Percentiles rank a stretch among this genome's conserved stretches.
Conservation (phyloP, 2,888 invertebrate genomes). For the Scrobipalpa atriplicella region DNA sequence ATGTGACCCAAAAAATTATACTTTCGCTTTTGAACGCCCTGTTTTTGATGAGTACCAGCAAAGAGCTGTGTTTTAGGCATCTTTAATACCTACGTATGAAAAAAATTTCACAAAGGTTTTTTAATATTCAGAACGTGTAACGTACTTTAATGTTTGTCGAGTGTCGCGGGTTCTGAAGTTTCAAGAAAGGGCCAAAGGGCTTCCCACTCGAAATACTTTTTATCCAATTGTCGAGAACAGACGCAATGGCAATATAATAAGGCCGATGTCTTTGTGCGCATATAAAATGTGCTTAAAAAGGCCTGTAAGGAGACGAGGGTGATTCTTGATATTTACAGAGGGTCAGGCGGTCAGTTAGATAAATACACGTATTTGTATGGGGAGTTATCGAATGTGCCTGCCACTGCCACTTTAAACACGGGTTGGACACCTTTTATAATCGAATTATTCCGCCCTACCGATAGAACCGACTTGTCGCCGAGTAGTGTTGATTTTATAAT, state of each 20-base stretch:
- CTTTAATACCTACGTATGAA: constrained; percentile 61
- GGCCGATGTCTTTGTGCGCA: constrained; percentile 25
- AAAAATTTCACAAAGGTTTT: constrained; percentile 56
- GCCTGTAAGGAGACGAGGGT: constrained; percentile 13
- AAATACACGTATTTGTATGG: constrained; percentile 47
- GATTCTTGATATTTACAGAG: constrained; percentile 43
- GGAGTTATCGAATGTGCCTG: constrained; percentile 37
- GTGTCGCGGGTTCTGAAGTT: constrained; percentile 57
- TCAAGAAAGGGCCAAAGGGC: constrained; percentile 55
- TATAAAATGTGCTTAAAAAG: constrained; percentile 26
- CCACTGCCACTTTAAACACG: constrained; percentile 12
- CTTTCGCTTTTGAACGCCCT: constrained; percentile 54
- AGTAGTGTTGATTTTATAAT: constrained; percentile 11
- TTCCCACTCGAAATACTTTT: constrained; percentile 60
- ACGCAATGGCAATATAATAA: constrained; percentile 45
- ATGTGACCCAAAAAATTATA: constrained; percentile 31
- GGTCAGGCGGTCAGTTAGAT: constrained; percentile 45
- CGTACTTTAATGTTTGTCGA: constrained; percentile 60
- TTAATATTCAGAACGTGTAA: constrained; percentile 69
- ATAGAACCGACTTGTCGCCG: constrained; percentile 7
- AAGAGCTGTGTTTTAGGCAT: constrained; percentile 63
- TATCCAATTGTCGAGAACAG: constrained; percentile 62
- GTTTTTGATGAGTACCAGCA: constrained; percentile 61
- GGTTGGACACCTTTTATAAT: constrained; percentile 26
- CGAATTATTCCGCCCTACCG: constrained; percentile 8